Conservation (phyloP, 2,113 vertebrate genomes). For the Corythornis vintsioides region DNA sequence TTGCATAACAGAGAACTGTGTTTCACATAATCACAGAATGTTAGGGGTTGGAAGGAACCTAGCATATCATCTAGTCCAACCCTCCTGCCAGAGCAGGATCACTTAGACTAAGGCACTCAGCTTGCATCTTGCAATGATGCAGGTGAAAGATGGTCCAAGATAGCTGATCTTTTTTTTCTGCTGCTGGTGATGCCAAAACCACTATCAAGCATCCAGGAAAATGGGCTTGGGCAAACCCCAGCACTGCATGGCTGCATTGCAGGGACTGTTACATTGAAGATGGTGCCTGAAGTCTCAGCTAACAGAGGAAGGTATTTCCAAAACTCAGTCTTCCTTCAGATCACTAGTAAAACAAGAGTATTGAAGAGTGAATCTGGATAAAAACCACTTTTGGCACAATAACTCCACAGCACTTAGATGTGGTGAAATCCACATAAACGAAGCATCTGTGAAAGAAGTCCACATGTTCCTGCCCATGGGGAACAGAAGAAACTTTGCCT, state of each 20-base stretch:
- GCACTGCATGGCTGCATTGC: neutral
- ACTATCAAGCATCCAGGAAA: neutral
- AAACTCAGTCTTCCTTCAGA: neutral
- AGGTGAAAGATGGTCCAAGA: neutral
- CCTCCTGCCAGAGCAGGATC: no score
- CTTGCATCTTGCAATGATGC: neutral
- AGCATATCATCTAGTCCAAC: no score
- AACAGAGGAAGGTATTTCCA: neutral
- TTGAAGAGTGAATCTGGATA: neutral
- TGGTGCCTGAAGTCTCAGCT: rapidly evolving
- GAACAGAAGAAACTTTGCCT: neutral
- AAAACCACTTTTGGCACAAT: no score
- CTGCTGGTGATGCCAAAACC: neutral
- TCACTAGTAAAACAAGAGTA: neutral
- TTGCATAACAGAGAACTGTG: rapidly evolving
- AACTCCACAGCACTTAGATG: neutral
- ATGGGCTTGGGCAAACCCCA: neutral
- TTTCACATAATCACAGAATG: no score
- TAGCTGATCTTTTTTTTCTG: neutral
- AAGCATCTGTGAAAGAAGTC: neutral
- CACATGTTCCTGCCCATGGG: neutral
- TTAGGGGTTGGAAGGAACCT: no score
- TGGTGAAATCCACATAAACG: neutral
- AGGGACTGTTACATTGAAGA: no score
- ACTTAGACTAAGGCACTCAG: no score